A percentile compares a stretch with the other conserved stretches of the same genome.
These are phyloP conservation scores for Galerucella calmariensis DNA, from an alignment of 2,888 invertebrate genomes.

Conservation along the genomic window DNA sequence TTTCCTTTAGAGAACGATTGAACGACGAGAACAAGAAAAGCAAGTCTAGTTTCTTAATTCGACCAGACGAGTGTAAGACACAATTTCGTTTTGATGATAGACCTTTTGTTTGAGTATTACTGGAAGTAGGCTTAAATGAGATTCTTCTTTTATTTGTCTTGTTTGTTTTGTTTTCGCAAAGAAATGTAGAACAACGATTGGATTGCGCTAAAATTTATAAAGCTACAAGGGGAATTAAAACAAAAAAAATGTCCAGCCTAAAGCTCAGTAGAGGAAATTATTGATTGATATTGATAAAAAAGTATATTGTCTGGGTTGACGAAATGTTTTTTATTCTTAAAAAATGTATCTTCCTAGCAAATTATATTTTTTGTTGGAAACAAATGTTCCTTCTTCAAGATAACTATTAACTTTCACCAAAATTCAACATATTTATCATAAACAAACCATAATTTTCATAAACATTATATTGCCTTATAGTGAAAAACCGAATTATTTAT, in stretches of 20 bases:
- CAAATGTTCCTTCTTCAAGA: too few relatives aligned
- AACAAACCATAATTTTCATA: too few relatives aligned
- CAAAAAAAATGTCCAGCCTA: neutral
- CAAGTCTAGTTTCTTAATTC: conserved; percentile 32
- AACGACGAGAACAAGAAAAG: conserved; percentile 28
- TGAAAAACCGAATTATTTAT: too few relatives aligned
- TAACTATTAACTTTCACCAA: too few relatives aligned
- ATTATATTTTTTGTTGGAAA: too few relatives aligned
- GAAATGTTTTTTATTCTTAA: too few relatives aligned
- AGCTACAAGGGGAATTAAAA: conserved; percentile 1
- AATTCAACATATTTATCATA: too few relatives aligned
- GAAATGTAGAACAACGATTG: conserved; percentile 14
- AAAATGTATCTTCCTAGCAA: too few relatives aligned
- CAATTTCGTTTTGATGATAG: conserved; percentile 36
- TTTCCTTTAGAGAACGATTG: conserved; percentile 30
- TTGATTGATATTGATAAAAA: too few relatives aligned
- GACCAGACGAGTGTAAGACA: conserved; percentile 32
- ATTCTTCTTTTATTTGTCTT: conserved; percentile 16
- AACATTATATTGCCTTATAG: too few relatives aligned
- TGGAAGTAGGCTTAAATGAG: conserved; percentile 29
- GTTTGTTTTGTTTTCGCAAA: conserved; percentile 16
- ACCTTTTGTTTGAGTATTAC: conserved; percentile 35
- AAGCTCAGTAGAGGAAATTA: neutral
- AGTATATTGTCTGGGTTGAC: too few relatives aligned
- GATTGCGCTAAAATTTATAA: conserved; percentile 10